phyloP scores from a whole-genome alignment of 2,888 invertebrate species.

The Polyommatus iphigenia region DNA sequence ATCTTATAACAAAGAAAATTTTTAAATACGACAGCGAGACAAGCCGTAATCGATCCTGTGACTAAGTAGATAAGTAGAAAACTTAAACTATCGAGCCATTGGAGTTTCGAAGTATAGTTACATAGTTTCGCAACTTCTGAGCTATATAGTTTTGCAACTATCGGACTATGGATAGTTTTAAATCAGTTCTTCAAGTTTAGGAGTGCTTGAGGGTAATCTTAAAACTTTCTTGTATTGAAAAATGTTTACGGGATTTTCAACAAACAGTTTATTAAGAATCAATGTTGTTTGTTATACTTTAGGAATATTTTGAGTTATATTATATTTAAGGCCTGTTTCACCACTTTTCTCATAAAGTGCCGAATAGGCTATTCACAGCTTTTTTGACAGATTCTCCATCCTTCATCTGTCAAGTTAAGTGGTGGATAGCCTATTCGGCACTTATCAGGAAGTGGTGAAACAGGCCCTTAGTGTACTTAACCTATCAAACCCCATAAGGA shows the following conservation, averaged over 20 bases:
- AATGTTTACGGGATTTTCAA: not conserved
- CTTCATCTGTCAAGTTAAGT: no score
- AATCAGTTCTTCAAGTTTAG: not conserved
- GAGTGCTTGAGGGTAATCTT: not conserved
- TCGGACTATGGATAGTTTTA: not conserved
- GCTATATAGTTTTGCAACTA: not conserved
- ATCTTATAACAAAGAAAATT: not conserved
- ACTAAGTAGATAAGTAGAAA: not conserved
- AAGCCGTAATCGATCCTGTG: not conserved
- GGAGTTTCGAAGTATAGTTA: not conserved
- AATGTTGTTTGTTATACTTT: not conserved
- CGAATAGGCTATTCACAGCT: no score
- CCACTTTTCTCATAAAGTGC: no score
- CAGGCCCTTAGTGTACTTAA: no score
- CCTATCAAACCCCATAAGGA: no score
- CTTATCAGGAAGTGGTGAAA: no score
- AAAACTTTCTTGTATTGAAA: slow-evolving; percentile 1
- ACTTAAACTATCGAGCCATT: not conserved
- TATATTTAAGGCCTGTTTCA: not conserved
- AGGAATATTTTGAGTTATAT: not conserved
- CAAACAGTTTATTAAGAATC: not conserved
- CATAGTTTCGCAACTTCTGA: not conserved
- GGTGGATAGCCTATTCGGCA: no score
- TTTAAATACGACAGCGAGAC: not conserved
- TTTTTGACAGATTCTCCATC: no score